Conservation (phyloP, 1,140 invertebrate genomes). For the Mycetomoellerius zeteki region DNA sequence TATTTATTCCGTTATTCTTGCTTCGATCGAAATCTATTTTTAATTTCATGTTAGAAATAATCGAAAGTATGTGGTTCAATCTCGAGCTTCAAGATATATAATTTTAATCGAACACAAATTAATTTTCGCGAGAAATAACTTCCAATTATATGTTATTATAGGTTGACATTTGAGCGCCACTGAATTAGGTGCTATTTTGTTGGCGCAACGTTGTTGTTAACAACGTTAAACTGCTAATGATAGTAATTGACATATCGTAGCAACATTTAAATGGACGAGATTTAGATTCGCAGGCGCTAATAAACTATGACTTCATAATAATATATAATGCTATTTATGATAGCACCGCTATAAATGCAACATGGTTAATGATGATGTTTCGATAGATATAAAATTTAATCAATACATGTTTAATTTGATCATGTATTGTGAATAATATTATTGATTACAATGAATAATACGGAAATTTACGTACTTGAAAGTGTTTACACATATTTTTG, state of each 20-base stretch:
- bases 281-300: conserved; percentile 30
- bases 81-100: background rate
- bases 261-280: conserved; percentile 1
- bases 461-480: background rate
- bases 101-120: conserved; percentile 4
- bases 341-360: background rate
- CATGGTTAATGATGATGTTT: background rate
- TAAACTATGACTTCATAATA: conserved; percentile 30
- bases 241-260: conserved; percentile 43
- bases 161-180: background rate
- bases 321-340: conserved; percentile 42
- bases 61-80: background rate
- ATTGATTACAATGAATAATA: conserved; percentile 2
- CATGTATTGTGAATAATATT: background rate
- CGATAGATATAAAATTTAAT: background rate
- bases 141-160: conserved; percentile 12
- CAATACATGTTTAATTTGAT: background rate
- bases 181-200: conserved; percentile 34
- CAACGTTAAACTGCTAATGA: conserved; percentile 32
- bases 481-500: background rate
- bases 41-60: background rate
- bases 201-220: conserved; percentile 20
- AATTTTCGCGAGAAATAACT: conserved; percentile 19
- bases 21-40: background rate
- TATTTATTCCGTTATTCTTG: background rate